Evolutionary conservation across 2,113 vertebrate species (phyloP).

Genomic region (Accipiter cooperii): DNA sequence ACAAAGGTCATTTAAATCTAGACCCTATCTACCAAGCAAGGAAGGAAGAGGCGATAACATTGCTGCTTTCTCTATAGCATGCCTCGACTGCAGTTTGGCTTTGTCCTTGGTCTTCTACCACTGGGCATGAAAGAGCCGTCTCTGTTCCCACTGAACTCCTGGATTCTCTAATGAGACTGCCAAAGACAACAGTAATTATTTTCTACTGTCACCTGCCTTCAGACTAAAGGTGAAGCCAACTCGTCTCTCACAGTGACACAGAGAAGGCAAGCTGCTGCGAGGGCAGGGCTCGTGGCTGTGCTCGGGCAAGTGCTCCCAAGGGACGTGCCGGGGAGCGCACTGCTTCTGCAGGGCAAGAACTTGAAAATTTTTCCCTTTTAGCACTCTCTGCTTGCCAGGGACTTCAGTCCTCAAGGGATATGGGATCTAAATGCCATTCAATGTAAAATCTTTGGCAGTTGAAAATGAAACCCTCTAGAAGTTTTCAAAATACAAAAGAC

Average conservation of each 20-base stretch:
- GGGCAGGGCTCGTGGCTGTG: not conserved
- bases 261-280: not conserved
- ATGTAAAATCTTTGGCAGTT: not conserved
- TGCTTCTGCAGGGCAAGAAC: not conserved
- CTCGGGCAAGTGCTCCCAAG: rapidly evolving
- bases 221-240: not conserved
- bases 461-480: not conserved
- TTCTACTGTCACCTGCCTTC: not conserved
- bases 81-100: not conserved
- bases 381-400: not conserved
- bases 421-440: not conserved
- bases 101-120: not conserved
- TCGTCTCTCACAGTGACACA: not conserved
- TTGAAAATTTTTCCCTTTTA: not conserved
- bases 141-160: not conserved
- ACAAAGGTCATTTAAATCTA: not conserved
- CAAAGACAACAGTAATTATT: not conserved
- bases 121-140: not conserved
- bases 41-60: not conserved
- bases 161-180: not conserved
- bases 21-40: not conserved
- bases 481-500: not conserved
- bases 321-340: rapidly evolving
- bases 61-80: not conserved
- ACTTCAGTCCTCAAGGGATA: not conserved